phyloP scores from a whole-genome alignment of 2,888 invertebrate genomes.

The Aphodius granarius region DNA sequence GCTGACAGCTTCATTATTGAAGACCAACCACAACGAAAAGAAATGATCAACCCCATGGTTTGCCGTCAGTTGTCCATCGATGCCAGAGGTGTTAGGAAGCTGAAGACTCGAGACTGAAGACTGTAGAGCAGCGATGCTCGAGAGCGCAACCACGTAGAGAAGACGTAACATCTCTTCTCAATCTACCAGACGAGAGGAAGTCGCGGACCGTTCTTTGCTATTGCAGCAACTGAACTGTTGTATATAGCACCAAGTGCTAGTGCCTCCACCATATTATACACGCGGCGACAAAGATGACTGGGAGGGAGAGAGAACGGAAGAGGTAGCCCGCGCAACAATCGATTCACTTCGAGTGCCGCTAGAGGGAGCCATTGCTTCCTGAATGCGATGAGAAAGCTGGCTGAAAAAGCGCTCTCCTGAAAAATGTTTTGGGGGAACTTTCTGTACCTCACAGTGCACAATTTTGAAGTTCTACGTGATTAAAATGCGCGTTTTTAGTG shows the following conservation, averaged over 20 bases:
- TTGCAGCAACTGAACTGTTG: slow-evolving; percentile 33
- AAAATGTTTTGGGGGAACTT: background rate
- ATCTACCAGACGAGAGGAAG: background rate
- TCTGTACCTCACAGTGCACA: background rate
- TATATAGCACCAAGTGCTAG: slow-evolving; percentile 30
- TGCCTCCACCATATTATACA: slow-evolving; percentile 25
- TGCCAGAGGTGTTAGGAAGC: slow-evolving; percentile 56
- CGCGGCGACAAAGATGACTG: background rate
- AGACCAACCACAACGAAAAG: slow-evolving; percentile 58
- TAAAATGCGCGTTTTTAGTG: no score
- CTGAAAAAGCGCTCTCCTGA: background rate
- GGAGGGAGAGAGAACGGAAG: slow-evolving; percentile 13
- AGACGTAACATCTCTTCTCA: background rate
- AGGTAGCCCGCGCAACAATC: slow-evolving; percentile 37
- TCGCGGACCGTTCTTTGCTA: slow-evolving; percentile 31
- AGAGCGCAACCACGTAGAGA: background rate
- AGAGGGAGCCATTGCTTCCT: slow-evolving; percentile 15
- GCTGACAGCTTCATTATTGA: slow-evolving; percentile 56
- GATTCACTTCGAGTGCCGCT: slow-evolving; percentile 33
- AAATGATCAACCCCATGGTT: slow-evolving; percentile 57
- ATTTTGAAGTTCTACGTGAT: no score
- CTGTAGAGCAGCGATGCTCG: background rate
- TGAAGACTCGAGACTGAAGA: slow-evolving; percentile 36
- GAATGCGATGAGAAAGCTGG: background rate
- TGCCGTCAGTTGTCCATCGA: slow-evolving; percentile 56